Percentiles rank a stretch among this genome's conserved stretches.
Conservation (phyloP, 2,113 vertebrate genomes). For the Piprites chloris region DNA sequence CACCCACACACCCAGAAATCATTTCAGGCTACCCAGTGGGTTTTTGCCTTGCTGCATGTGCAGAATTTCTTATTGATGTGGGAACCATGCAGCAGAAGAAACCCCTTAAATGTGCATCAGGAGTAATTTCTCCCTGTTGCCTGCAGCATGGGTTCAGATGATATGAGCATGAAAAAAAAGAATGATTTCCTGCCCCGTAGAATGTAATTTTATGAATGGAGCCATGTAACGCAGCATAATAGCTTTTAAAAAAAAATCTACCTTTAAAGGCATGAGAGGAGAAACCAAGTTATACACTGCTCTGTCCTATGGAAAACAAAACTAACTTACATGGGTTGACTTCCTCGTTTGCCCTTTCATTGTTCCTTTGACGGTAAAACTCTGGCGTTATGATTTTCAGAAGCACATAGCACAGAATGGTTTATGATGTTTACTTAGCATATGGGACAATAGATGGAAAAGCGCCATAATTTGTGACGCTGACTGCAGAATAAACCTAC, state of each 20-base stretch:
- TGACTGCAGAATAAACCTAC: slow-evolving; percentile 47
- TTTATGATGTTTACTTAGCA: slow-evolving; percentile 55
- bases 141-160: slow-evolving; percentile 6
- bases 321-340: background rate
- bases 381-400: slow-evolving; percentile 16
- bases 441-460: slow-evolving; percentile 63
- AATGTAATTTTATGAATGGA: slow-evolving; percentile 59
- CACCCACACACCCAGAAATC: background rate
- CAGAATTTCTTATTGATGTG: slow-evolving; percentile 45
- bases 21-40: slow-evolving; percentile 35
- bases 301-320: background rate
- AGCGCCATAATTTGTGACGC: slow-evolving; percentile 43
- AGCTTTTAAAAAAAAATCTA: slow-evolving; percentile 9
- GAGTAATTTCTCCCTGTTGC: slow-evolving; percentile 33
- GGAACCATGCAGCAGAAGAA: slow-evolving; percentile 24
- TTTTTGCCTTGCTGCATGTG: slow-evolving; percentile 17
- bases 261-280: background rate
- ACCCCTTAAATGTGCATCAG: slow-evolving; percentile 45
- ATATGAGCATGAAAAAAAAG: slow-evolving; percentile 21
- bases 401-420: slow-evolving; percentile 18
- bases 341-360: slow-evolving; percentile 40
- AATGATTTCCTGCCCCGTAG: background rate
- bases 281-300: background rate
- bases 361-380: slow-evolving; percentile 30
- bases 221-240: background rate